Evolutionary conservation across 2,888 invertebrate species (phyloP).

Genomic region (Epiblema foenella): DNA sequence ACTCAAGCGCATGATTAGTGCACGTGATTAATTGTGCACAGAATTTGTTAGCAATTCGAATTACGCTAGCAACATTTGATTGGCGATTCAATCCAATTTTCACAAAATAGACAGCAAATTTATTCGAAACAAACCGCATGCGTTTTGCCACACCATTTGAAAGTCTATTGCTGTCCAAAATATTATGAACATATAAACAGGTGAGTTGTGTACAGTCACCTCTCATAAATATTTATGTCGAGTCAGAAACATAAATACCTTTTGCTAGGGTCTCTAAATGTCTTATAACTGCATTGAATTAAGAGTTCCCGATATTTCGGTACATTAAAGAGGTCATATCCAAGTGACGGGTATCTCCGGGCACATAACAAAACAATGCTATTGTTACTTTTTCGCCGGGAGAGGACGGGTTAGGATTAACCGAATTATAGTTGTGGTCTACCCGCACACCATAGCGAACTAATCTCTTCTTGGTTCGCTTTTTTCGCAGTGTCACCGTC

Average conservation of each 20-base stretch:
- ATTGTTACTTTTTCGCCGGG: no score
- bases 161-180: background rate
- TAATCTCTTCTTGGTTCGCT: no score
- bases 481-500: no score
- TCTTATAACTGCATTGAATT: no score
- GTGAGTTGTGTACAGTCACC: background rate
- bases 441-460: no score
- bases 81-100: slow-evolving; percentile 23
- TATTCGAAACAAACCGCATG: slow-evolving; percentile 6
- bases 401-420: no score
- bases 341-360: no score
- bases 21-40: slow-evolving; percentile 7
- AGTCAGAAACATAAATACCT: background rate
- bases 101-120: background rate
- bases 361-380: no score
- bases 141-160: slow-evolving; percentile 10
- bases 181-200: background rate
- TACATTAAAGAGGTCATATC: no score
- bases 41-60: background rate
- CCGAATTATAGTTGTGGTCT: no score
- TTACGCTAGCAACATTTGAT: slow-evolving; percentile 7
- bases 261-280: no score
- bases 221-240: background rate
- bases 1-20: background rate
- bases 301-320: no score